Conservation (phyloP, 1,140 invertebrate species). For the Hormaphis cornu region DNA sequence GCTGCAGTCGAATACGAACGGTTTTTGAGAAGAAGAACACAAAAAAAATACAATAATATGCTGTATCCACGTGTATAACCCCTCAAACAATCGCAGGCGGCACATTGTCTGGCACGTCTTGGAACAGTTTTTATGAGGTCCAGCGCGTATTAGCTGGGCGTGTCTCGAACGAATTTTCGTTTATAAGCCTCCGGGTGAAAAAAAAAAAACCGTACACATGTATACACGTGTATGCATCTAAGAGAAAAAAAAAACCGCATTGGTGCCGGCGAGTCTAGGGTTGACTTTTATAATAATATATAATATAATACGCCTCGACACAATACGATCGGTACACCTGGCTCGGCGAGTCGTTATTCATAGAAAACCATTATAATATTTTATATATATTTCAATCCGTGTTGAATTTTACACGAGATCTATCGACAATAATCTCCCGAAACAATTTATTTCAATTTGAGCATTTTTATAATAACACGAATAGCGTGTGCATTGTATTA, state of each 20-base stretch:
- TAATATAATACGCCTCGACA: too few species aligned
- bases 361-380: slow-evolving; percentile 8
- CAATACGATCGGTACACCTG: slow-evolving; percentile 24
- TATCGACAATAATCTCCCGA: background rate
- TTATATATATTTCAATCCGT: too few species aligned
- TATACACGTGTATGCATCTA: background rate
- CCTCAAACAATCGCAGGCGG: slow-evolving; percentile 13
- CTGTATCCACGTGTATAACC: too few species aligned
- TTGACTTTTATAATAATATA: too few species aligned
- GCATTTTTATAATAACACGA: background rate
- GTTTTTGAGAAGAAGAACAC: too few species aligned
- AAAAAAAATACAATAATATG: too few species aligned
- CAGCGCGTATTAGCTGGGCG: slow-evolving; percentile 19
- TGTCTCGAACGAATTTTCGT: slow-evolving; percentile 17
- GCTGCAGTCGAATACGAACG: too few species aligned
- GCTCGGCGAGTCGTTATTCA: background rate
- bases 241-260: background rate
- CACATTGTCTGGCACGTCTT: slow-evolving; percentile 24
- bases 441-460: background rate
- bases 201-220: background rate
- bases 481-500: too few species aligned
- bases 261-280: slow-evolving; percentile 25
- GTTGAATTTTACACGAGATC: background rate
- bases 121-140: slow-evolving; percentile 28
- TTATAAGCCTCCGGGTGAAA: background rate